Evolutionary conservation across 2,797 vertebrate genomes (phyloP), one percentile per base, ranked within the genome.

Genomic region (Champsocephalus esox): DNA sequence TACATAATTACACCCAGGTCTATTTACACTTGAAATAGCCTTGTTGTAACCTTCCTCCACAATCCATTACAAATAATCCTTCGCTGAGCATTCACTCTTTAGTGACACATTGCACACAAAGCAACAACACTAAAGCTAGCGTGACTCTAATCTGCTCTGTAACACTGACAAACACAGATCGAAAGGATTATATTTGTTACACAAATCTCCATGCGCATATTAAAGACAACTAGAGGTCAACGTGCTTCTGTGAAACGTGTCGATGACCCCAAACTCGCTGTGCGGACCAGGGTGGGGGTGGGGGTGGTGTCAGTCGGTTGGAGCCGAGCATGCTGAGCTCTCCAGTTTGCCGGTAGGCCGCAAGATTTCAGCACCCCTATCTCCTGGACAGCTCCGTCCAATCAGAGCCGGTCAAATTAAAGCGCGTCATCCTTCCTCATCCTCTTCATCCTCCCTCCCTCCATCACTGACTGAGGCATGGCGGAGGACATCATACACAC

Each of bases 361-460:
- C 89, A 81, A 80, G 75, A 86, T 89, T 96, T 95, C 95, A 96
- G 95, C 81, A 96, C 95, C 92, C 0, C 19, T 74, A 45, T 55
- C 73, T 67, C 34, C 57, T 88, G 94, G 93, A 96, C 93, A 95
- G 95, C 93, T 95, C 94, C 92, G 38, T 44, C 93, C 93, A 94
- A 94, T 95, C 92, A 85, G 72, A 24, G 0, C 61, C 70, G 38
- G 32, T 0, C 41, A 38, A 0, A 52, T 21, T 1, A 12, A 28
- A 60, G 19, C 84, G 76, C 92, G 92, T 93, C 90, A 91, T 67
- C 66, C 80, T 52, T 32, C 70, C 51, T 73, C 82, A 70, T 62
- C 70, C 69, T 77, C 70, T 51, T 80, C 86, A 75, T 82, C 72
- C 73, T 61, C 66, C 88, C 87, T 83, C 69, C 89, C 87, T 84